These are phyloP conservation scores for Hydrophis major DNA, from an alignment of 2,797 vertebrate genomes.

Conservation along the genomic window DNA sequence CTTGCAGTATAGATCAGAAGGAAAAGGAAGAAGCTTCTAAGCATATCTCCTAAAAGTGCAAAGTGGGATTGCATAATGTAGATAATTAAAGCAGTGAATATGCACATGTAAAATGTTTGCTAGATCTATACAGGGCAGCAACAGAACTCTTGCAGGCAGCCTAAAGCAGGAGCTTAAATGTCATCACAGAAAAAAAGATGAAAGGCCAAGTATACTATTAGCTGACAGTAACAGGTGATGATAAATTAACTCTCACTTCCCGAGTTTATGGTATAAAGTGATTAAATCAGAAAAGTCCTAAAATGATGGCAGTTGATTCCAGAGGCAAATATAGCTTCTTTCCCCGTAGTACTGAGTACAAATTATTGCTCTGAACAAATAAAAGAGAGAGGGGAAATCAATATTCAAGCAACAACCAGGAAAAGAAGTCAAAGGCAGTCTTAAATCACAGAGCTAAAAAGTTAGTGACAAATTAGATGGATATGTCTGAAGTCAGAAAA, in stretches of 20 bases:
- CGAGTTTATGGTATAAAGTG: conserved; percentile 51
- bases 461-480: conserved; percentile 23
- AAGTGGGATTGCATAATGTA: conserved; percentile 24
- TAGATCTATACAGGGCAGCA: conserved; percentile 25
- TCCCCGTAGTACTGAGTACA: conserved; percentile 41
- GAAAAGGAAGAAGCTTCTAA: conserved; percentile 27
- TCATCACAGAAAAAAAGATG: conserved; percentile 46
- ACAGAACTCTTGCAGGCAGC: conserved; percentile 27
- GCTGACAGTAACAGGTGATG: conserved; percentile 45
- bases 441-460: conserved; percentile 40
- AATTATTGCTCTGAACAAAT: conserved; percentile 30
- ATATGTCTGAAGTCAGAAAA: background rate
- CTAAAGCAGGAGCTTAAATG: conserved; percentile 37
- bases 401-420: conserved; percentile 38
- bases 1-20: conserved; percentile 19
- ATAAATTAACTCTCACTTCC: conserved; percentile 26
- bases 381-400: conserved; percentile 28
- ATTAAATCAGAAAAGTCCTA: conserved; percentile 46
- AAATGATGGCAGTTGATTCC: conserved; percentile 16
- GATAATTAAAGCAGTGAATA: conserved; percentile 48
- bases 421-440: conserved; percentile 20
- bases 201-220: conserved; percentile 26
- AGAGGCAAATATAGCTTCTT: conserved; percentile 44
- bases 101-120: conserved; percentile 42
- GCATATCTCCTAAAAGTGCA: conserved; percentile 21